Conservation (phyloP, 1,140 invertebrate genomes). For the Ceratosolen fusciceps region DNA sequence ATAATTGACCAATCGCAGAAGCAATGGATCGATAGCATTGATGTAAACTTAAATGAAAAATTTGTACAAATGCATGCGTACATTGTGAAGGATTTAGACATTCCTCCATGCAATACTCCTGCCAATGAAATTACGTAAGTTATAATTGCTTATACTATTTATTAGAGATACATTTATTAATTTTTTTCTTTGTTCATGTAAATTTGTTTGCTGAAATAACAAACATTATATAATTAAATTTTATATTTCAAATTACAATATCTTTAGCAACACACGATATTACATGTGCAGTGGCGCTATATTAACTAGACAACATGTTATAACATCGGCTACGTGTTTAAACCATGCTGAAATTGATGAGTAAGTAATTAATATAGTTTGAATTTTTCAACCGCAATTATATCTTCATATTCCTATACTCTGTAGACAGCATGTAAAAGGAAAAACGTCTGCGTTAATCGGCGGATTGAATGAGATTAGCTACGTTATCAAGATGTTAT, state of each 20-base stretch:
- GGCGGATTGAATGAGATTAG: constrained; percentile 39
- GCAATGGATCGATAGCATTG: constrained; percentile 49
- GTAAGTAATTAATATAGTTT: constrained; percentile 47
- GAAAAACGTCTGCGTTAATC: constrained; percentile 49
- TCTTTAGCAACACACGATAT: constrained; percentile 51
- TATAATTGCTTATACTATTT: not conserved
- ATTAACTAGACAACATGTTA: constrained; percentile 45
- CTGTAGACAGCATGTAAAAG: constrained; percentile 51
- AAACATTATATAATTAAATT: not conserved
- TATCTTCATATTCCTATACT: not conserved
- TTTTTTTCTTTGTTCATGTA: not conserved
- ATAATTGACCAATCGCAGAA: not conserved
- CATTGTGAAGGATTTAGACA: constrained; percentile 52
- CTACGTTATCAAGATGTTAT: constrained; percentile 52
- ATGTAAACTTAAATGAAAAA: constrained; percentile 24
- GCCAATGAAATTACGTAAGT: constrained; percentile 52
- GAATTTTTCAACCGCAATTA: not conserved
- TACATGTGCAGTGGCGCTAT: constrained; percentile 55
- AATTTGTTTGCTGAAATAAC: not conserved
- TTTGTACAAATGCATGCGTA: constrained; percentile 54
- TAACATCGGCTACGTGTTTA: constrained; percentile 55
- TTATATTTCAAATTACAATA: not conserved
- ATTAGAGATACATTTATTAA: too few relatives aligned
- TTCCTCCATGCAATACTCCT: constrained; percentile 46
- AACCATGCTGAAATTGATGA: constrained; percentile 51